A percentile compares a stretch with the other conserved stretches of the same genome.
Conservation (phyloP, 2,888 invertebrate species). For the Drepana falcataria region DNA sequence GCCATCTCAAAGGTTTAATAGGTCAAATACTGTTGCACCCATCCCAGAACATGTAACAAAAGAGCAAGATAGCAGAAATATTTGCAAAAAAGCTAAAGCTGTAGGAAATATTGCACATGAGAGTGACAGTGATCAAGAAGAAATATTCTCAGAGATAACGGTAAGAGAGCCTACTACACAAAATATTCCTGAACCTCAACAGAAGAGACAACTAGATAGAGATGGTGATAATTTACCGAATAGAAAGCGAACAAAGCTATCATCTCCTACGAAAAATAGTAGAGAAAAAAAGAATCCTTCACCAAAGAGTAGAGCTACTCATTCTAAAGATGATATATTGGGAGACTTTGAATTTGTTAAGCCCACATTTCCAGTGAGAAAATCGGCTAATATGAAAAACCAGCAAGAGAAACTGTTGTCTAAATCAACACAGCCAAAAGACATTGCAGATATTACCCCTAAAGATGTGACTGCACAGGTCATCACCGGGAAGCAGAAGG, state of each 20-base stretch:
- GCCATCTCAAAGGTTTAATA: slow-evolving; percentile 56
- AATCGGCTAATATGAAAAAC: slow-evolving; percentile 22
- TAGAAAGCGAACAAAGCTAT: slow-evolving; percentile 33
- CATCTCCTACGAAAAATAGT: slow-evolving; percentile 21
- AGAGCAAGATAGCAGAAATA: slow-evolving; percentile 9
- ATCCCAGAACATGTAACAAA: slow-evolving; percentile 29
- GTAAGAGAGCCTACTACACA: slow-evolving; percentile 17
- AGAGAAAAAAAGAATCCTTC: slow-evolving; percentile 2
- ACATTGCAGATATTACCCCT: not conserved
- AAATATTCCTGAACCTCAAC: slow-evolving; percentile 6
- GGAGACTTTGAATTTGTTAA: slow-evolving; percentile 50
- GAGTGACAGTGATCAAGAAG: slow-evolving; percentile 35
- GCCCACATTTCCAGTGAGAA: slow-evolving; percentile 42
- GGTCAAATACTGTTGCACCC: slow-evolving; percentile 26
- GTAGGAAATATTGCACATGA: slow-evolving; percentile 10
- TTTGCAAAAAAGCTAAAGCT: slow-evolving; percentile 6
- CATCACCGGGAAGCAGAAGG: not conserved
- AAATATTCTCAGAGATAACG: slow-evolving; percentile 37
- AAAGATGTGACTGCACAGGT: not conserved
- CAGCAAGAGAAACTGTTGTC: slow-evolving; percentile 34
- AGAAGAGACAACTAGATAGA: slow-evolving; percentile 29
- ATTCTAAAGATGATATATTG: slow-evolving; percentile 9
- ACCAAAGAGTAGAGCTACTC: not conserved
- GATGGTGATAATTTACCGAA: slow-evolving; percentile 24
- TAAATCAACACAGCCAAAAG: slow-evolving; percentile 29